Conservation (phyloP, 2,888 invertebrate genomes). For the Hyposoter dolosus region DNA sequence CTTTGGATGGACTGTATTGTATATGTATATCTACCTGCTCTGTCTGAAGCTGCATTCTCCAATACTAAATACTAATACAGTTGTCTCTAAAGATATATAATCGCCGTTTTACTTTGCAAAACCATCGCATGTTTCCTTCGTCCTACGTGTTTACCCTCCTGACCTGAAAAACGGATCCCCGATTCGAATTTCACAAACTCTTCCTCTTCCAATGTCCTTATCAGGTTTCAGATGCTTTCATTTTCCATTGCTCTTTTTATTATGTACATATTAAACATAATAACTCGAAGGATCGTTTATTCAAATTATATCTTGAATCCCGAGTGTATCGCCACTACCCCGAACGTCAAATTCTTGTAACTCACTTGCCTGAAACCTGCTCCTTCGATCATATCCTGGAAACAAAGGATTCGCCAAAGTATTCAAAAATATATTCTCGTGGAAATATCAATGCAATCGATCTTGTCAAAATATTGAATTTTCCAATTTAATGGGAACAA, state of each 20-base stretch:
- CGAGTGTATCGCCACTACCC: slow-evolving; percentile 97
- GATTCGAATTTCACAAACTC: slow-evolving; percentile 22
- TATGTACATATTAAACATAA: slow-evolving; percentile 37
- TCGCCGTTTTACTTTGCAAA: slow-evolving; percentile 37
- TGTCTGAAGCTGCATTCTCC: slow-evolving; percentile 75
- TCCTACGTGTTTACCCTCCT: slow-evolving; percentile 10
- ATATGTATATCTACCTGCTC: slow-evolving; percentile 73
- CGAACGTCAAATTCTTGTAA: slow-evolving; percentile 96
- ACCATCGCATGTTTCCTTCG: slow-evolving; percentile 18
- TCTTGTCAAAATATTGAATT: not conserved
- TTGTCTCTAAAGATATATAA: slow-evolving; percentile 71
- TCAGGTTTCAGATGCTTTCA: not conserved
- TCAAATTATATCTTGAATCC: slow-evolving; percentile 91
- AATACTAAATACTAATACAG: slow-evolving; percentile 76
- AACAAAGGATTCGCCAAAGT: slow-evolving; percentile 75
- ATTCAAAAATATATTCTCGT: not conserved
- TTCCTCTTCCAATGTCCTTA: not conserved
- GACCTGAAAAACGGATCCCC: slow-evolving; percentile 2
- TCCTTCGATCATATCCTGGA: slow-evolving; percentile 92
- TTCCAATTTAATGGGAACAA: not conserved
- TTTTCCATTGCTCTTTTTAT: slow-evolving; percentile 44
- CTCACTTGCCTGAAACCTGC: slow-evolving; percentile 95
- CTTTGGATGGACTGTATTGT: slow-evolving; percentile 74
- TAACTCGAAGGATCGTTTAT: not conserved
- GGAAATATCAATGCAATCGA: not conserved